Base-by-base conservation (phyloP, 2,113 vertebrate species). In the Rhinolophus ferrumequinum region DNA sequence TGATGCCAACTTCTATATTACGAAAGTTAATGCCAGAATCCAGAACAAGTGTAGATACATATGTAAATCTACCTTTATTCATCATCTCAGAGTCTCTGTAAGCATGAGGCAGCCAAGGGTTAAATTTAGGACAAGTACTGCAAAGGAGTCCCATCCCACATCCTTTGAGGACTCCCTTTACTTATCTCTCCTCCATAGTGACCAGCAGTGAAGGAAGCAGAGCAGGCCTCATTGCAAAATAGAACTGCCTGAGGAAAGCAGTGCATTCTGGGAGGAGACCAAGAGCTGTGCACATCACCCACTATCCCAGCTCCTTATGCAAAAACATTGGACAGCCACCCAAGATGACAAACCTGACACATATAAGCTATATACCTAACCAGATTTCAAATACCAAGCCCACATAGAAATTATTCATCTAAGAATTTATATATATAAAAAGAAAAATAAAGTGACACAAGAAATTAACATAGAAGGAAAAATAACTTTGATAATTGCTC, bases 381-480 rank as follows among this genome's bases (percentile, higher is more conserved):
- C 67, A 72, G 33, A 52, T 72, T 75, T 44, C 56, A 80, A 66
- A 70, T 66, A 66, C 22, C 67, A 93, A 88, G 10, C 15, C 6
- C 24, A 14, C 14, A 82, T 13, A 69, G 56, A 92, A 84, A 60
- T 64, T 26, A 82, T 50, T 69, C 30, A 76, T 18, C 4, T n/a
- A 93, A 70, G 28, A 90, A 64, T 75, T 76, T 77, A 62, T 66
- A 64, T 75, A 70, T 77, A 62, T 66, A 38, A 56, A 72, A 15
- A 90, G 52, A 82, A 77, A 94, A 82, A 69, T 33, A 33, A 77
- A 93, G 24, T 54, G 52, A 76, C 41, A 67, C 81, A 93, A 47
- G 90, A 93, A 81, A 24, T 73, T 86, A 69, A 56, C 50, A 30
- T 3, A 58, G 18, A 67, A 85, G 28, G 10, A 75, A 69, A 60